Percentiles rank a stretch among this genome's conserved stretches.
Conservation (phyloP, 1,140 invertebrate genomes). For the Drosophila prosaltans region DNA sequence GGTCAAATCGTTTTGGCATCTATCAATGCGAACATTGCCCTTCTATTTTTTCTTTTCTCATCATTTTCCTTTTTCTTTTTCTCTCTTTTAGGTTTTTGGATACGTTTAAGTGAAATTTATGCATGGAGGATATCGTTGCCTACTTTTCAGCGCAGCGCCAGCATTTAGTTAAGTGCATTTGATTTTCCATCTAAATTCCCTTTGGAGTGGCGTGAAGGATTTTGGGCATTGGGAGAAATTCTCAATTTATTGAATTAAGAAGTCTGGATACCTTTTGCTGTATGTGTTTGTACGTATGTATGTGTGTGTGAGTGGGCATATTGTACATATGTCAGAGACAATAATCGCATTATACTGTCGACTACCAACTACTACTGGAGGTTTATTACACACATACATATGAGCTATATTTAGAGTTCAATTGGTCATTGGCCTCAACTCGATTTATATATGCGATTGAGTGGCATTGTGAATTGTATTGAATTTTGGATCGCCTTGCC, state of each 20-base stretch:
- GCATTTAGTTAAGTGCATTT: conserved; percentile 79
- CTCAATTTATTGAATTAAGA: conserved; percentile 76
- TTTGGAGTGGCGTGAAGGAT: conserved; percentile 19
- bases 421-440: conserved; percentile 49
- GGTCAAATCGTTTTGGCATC: conserved; percentile 28
- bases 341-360: conserved; percentile 64
- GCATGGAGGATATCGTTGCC: conserved; percentile 56
- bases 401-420: conserved; percentile 17
- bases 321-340: conserved; percentile 53
- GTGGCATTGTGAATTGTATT: conserved; percentile 37
- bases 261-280: conserved; percentile 13
- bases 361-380: conserved; percentile 22
- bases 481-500: conserved; percentile 15
- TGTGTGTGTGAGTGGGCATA: too few species aligned
- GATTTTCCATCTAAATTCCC: conserved; percentile 59
- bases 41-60: conserved; percentile 34
- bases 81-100: not conserved
- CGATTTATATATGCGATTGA: conserved; percentile 55
- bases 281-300: not conserved
- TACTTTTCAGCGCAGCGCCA: conserved; percentile 44
- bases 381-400: conserved; percentile 39
- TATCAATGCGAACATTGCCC: conserved; percentile 13
- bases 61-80: conserved; percentile 36
- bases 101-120: conserved; percentile 46
- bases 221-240: conserved; percentile 50